phyloP scores from a whole-genome alignment of 2,888 invertebrate genomes.

The Heteropelma amictum region DNA sequence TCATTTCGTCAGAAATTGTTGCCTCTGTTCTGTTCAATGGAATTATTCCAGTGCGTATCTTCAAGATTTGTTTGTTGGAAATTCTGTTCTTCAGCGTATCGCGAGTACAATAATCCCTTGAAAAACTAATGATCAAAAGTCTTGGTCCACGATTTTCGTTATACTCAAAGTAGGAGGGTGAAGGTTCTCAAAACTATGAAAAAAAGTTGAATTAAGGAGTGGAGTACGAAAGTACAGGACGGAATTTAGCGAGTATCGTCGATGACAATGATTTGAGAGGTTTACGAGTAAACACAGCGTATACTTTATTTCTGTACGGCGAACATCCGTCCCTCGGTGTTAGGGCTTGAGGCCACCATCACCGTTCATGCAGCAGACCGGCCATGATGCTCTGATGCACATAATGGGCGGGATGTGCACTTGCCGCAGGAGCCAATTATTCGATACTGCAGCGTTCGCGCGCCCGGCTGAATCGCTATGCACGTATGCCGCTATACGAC shows the following conservation, averaged over 20 bases:
- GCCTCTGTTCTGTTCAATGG: neutral
- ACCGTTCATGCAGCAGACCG: conserved; percentile 57
- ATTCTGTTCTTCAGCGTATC: too few species aligned
- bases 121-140: too few species aligned
- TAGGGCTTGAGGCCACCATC: conserved; percentile 54
- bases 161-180: too few species aligned
- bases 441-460: conserved; percentile 68
- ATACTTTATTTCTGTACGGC: conserved; percentile 13
- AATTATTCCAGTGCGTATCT: too few species aligned
- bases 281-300: neutral
- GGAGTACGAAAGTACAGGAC: neutral
- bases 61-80: too few species aligned
- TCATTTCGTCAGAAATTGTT: neutral
- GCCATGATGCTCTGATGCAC: conserved; percentile 75
- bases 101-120: too few species aligned
- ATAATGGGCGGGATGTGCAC: conserved; percentile 77
- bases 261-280: conserved; percentile 28
- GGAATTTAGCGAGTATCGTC: conserved; percentile 4
- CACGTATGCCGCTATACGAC: conserved; percentile 57
- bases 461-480: conserved; percentile 48
- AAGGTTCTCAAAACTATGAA: too few species aligned
- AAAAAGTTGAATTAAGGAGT: too few species aligned
- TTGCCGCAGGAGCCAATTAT: conserved; percentile 78
- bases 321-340: conserved; percentile 37
- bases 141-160: too few species aligned